Percentiles rank a stretch among this genome's conserved stretches.
These are phyloP conservation scores for Sebastes iracundus DNA, from an alignment of 2,797 vertebrate genomes.

Conservation along the genomic window DNA sequence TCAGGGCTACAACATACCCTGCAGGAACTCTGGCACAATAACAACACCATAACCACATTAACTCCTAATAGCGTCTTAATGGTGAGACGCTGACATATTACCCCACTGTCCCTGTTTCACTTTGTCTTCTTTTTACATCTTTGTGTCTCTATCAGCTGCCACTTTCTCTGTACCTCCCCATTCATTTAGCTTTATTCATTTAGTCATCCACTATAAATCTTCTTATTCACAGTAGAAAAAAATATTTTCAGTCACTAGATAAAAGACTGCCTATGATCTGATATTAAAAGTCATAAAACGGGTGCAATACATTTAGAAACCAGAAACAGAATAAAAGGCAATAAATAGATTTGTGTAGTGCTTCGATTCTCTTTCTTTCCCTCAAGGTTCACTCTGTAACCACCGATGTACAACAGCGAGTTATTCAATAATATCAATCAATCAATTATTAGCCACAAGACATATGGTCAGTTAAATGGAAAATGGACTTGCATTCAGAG, in stretches of 20 bases:
- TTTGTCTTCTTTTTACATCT: conserved; percentile 22
- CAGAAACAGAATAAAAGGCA: neutral
- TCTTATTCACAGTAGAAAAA: neutral
- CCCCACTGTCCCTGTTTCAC: neutral
- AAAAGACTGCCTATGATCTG: neutral
- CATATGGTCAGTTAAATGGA: no score
- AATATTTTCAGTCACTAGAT: neutral
- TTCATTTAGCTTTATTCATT: neutral
- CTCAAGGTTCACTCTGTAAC: neutral
- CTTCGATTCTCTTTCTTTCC: neutral
- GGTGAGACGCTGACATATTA: conserved; percentile 38
- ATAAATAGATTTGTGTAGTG: neutral
- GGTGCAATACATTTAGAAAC: neutral
- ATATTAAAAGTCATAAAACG: neutral
- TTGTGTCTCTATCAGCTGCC: neutral
- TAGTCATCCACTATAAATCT: neutral
- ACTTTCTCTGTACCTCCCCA: neutral
- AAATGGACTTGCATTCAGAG: no score
- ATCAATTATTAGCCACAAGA: neutral
- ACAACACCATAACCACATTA: conserved; percentile 52
- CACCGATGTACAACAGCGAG: neutral
- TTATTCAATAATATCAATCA: neutral
- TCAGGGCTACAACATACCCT: conserved; percentile 35
- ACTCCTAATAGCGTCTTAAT: conserved; percentile 43
- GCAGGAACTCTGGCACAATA: conserved; percentile 56